Evolutionary conservation across 2,113 vertebrate species (phyloP), one percentile per base, ranked within the genome.

Genomic region (Malurus cyaneus): DNA sequence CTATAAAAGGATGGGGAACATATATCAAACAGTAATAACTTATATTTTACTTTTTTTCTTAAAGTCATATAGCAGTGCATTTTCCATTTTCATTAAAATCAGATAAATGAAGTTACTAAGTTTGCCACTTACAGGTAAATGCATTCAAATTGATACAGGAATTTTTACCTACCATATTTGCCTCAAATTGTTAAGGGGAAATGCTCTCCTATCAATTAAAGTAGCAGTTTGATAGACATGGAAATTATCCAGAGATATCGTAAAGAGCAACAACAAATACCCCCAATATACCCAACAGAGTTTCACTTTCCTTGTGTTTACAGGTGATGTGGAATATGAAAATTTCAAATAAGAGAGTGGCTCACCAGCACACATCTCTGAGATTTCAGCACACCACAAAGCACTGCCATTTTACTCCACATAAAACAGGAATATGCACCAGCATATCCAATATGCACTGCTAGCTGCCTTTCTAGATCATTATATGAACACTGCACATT

Each of bases 71-170:
- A 73, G 92, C 80, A 72, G 57, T 64, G 50, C 80, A 94, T 96
- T 97, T 96, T 77, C 92, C 23, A 29, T 94, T 96, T 97, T 97
- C 79, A 91, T 93, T 92, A 64, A 88, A 94, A 98, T 97, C 96
- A 96, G 96, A 97, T 97, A 97, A 97, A 97, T 94, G 93, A 97
- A 96, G 94, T 94, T 96, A 97, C 94, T 95, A 97, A 97, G 81
- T 94, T 96, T 96, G 57, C 89, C 73, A 49, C 92, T 95, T 92
- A 71, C 49, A 79, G 67, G 95, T 85, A 94, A 94, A 91, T 72
- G 24, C 65, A 85, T 91, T 94, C 91, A 91, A 92, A 95, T 88
- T 41, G 64, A 83, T 44, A 86, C 41, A 54, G 50, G 34, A 80
- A 29, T 84, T 90, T 93, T 74, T 59, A 47, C 62, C 69, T 83